phyloP scores from a whole-genome alignment of 2,113 vertebrate genomes.

The Scytalopus superciliaris region DNA sequence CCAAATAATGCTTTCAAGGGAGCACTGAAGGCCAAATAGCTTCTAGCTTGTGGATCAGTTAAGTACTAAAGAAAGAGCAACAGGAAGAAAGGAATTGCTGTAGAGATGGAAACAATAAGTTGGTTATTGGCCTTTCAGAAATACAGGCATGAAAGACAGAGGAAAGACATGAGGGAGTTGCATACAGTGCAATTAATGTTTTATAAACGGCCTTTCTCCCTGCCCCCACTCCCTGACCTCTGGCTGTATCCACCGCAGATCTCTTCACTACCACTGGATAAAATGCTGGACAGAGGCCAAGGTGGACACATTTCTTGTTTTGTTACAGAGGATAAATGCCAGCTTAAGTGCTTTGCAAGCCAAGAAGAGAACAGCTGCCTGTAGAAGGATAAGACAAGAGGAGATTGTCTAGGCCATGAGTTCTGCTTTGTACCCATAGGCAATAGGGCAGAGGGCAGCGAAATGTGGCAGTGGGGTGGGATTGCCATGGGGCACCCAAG shows the following conservation, averaged over 20 bases:
- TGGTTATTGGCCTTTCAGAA: conserved; percentile 1
- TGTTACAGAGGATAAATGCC: conserved; percentile 2
- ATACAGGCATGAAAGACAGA: background rate
- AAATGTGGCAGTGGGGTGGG: background rate
- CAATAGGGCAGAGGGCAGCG: background rate
- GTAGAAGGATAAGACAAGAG: conserved; percentile 20
- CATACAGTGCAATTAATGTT: background rate
- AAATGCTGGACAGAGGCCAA: conserved; percentile 40
- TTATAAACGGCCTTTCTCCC: background rate
- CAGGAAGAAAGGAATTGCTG: conserved; percentile 9
- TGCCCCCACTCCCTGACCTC: conserved; percentile 7
- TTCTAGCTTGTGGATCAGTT: conserved; percentile 17
- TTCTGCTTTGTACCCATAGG: background rate
- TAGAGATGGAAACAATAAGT: background rate
- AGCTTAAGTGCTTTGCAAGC: background rate
- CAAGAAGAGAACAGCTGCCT: conserved; percentile 25
- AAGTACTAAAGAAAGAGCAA: conserved; percentile 20
- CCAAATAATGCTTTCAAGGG: background rate
- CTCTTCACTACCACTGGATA: background rate
- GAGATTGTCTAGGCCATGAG: conserved; percentile 11
- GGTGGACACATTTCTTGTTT: conserved; percentile 30
- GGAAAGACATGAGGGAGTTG: background rate
- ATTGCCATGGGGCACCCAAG: background rate
- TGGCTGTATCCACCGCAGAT: background rate
- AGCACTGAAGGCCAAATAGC: conserved; percentile 21